Conservation (phyloP, 2,888 invertebrate species). For the Euproctis similis region DNA sequence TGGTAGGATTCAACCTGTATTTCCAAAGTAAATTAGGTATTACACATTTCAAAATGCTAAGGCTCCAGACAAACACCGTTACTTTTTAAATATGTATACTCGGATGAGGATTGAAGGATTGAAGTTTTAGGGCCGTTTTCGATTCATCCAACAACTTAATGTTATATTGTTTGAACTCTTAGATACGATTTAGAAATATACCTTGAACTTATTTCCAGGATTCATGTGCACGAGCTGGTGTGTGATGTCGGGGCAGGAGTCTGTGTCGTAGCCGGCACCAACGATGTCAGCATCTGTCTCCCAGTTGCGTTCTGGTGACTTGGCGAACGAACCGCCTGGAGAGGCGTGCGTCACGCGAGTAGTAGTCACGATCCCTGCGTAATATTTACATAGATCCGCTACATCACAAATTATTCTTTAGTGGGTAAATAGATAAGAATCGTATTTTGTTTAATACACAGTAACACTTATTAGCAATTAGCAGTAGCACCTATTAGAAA, state of each 20-base stretch:
- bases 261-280: conserved; percentile 48
- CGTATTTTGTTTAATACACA: not conserved
- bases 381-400: not conserved
- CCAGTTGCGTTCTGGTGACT: conserved; percentile 79
- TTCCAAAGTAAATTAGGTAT: no score
- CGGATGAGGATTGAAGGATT: no score
- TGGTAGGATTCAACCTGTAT: no score
- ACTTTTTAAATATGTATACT: no score
- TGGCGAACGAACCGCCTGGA: conserved; percentile 81
- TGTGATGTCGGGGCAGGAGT: conserved; percentile 81
- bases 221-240: conserved; percentile 78
- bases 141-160: not conserved
- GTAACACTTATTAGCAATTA: not conserved
- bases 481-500: not conserved
- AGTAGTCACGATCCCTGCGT: conserved; percentile 80
- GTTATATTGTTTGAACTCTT: not conserved
- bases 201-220: conserved; percentile 81
- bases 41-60: not conserved
- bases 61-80: no score
- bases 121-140: no score
- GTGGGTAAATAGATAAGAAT: no score
- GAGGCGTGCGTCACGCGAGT: conserved; percentile 86
- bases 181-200: conserved; percentile 26
- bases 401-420: not conserved
- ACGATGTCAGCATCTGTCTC: conserved; percentile 77